These are phyloP conservation scores for Caenorhabditis inopinata DNA, from an alignment of 1,140 invertebrate genomes.

Conservation along the genomic window DNA sequence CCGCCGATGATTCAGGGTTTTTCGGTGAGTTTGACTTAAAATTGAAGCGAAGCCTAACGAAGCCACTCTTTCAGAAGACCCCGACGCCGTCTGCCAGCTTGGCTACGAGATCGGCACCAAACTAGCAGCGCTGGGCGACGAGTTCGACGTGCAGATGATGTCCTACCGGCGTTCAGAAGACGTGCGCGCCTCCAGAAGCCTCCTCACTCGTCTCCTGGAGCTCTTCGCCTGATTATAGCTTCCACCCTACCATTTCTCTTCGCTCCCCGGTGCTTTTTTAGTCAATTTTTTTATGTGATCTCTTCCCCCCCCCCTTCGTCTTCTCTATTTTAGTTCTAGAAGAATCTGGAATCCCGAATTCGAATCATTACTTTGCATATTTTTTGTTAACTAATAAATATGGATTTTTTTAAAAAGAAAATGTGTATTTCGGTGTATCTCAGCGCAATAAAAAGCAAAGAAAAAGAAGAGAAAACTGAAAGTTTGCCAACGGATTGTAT, in stretches of 20 bases:
- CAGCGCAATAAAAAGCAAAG: neutral
- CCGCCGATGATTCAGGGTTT: conserved; percentile 2
- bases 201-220: neutral
- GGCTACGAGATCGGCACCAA: neutral
- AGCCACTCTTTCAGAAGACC: neutral
- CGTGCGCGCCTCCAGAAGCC: neutral
- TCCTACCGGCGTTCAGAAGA: neutral
- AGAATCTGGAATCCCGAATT: too few species aligned
- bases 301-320: too few species aligned
- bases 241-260: neutral
- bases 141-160: conserved; percentile 14
- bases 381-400: conserved; percentile 23
- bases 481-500: neutral
- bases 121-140: neutral
- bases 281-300: too few species aligned
- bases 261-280: too few species aligned
- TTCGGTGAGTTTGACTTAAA: neutral
- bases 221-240: neutral
- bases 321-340: neutral
- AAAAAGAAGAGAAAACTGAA: too few species aligned
- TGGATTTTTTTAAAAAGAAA: neutral
- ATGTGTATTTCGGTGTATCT: neutral
- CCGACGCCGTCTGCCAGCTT: neutral
- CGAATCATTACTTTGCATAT: too few species aligned
- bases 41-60: neutral